These are phyloP conservation scores for Anhinga rufa DNA, from an alignment of 2,113 vertebrate genomes.

Conservation along the genomic window DNA sequence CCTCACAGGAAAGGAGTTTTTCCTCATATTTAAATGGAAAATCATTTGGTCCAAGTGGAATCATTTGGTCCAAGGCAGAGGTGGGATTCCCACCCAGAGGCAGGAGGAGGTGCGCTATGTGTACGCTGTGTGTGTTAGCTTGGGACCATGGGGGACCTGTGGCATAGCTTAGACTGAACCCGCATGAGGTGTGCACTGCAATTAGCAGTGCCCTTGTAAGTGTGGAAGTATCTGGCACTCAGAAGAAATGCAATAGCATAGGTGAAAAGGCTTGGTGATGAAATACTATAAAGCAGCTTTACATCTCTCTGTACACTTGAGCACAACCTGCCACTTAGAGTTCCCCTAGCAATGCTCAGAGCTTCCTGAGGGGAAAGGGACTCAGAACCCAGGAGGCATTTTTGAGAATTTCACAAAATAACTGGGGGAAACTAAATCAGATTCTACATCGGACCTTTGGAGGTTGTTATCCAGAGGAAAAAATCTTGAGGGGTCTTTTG, in stretches of 20 bases:
- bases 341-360: background rate
- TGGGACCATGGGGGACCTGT: background rate
- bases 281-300: background rate
- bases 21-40: no score
- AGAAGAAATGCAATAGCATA: background rate
- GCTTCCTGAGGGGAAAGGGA: background rate
- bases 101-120: accelerated
- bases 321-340: background rate
- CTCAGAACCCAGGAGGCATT: background rate
- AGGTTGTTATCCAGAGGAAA: background rate
- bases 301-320: background rate
- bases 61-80: background rate
- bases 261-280: background rate
- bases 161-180: background rate
- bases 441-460: background rate
- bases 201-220: background rate
- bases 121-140: background rate
- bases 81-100: background rate
- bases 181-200: accelerated
- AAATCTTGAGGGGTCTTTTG: background rate
- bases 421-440: background rate
- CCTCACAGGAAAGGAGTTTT: no score
- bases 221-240: accelerated
- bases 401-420: background rate
- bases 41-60: no score